A percentile compares a stretch with the other conserved stretches of the same genome.
These are phyloP conservation scores for Tetramorium bicarinatum DNA, from an alignment of 2,888 invertebrate species.

Conservation along the genomic window DNA sequence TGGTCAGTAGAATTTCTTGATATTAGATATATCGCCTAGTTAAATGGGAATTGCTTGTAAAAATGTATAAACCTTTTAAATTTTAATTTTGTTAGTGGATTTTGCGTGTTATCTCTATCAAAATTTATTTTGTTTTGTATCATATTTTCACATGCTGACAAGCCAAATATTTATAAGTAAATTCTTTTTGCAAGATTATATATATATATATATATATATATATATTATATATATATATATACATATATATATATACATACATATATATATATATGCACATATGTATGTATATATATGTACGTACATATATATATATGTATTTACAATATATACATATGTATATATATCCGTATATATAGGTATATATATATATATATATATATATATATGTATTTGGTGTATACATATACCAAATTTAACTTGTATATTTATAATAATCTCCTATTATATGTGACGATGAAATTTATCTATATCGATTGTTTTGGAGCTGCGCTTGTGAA, in stretches of 20 bases:
- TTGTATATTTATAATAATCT: slow-evolving; percentile 40
- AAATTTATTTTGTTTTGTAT: slow-evolving; percentile 49
- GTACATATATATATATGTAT: too few relatives aligned
- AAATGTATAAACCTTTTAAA: slow-evolving; percentile 50
- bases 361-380: neutral
- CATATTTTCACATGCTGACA: slow-evolving; percentile 51
- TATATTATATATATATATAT: neutral
- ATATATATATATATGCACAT: too few relatives aligned
- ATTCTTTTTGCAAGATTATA: slow-evolving; percentile 20
- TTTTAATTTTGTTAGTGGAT: slow-evolving; percentile 43
- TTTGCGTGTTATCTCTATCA: slow-evolving; percentile 33
- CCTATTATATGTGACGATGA: slow-evolving; percentile 19
- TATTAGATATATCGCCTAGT: slow-evolving; percentile 28
- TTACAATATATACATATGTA: too few relatives aligned
- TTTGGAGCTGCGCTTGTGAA: slow-evolving; percentile 5
- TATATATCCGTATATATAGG: neutral
- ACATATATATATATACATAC: neutral
- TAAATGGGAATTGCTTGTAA: slow-evolving; percentile 34
- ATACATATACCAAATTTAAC: slow-evolving; percentile 11
- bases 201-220: neutral
- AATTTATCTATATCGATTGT: slow-evolving; percentile 45
- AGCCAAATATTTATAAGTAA: slow-evolving; percentile 40
- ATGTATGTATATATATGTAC: too few relatives aligned
- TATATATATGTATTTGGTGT: too few relatives aligned
- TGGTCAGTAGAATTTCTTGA: slow-evolving; percentile 2